Evolutionary conservation across 2,113 vertebrate species (phyloP).

Genomic region (Felis chaus): DNA sequence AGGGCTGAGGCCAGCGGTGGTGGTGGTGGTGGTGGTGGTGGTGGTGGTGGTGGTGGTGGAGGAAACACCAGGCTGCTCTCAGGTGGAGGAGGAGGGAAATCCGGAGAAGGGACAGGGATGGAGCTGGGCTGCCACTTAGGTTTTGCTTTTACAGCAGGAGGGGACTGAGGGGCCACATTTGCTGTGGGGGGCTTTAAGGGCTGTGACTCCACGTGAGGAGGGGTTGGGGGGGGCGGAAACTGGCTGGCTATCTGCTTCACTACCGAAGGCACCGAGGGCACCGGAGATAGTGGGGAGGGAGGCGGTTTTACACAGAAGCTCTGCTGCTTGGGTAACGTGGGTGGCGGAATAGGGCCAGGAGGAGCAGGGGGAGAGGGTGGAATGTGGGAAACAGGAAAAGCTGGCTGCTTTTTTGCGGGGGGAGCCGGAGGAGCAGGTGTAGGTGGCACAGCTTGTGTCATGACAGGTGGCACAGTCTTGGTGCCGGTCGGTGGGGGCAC

Average conservation of each 20-base stretch:
- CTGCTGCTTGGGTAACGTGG: constrained; percentile 93
- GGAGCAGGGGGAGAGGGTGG: constrained; percentile 69
- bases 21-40: not conserved
- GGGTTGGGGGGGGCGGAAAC: constrained; percentile 88
- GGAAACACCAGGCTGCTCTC: constrained; percentile 92
- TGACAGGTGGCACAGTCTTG: constrained; percentile 80
- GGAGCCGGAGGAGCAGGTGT: constrained; percentile 83
- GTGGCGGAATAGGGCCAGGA: constrained; percentile 87
- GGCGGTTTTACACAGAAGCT: constrained; percentile 87
- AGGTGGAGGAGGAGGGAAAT: constrained; percentile 93
- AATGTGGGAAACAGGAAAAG: constrained; percentile 85
- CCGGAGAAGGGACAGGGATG: constrained; percentile 89
- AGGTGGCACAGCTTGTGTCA: constrained; percentile 71
- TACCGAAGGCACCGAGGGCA: constrained; percentile 83
- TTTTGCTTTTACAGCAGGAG: constrained; percentile 95
- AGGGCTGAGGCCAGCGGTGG: not conserved
- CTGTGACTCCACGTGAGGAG: constrained; percentile 80
- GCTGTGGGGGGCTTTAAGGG: constrained; percentile 81
- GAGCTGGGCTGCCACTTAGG: constrained; percentile 94
- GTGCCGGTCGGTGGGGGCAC: constrained; percentile 81
- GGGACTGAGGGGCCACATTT: constrained; percentile 87
- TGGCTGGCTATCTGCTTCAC: constrained; percentile 94
- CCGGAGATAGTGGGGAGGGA: constrained; percentile 84
- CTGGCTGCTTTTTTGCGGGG: constrained; percentile 90
- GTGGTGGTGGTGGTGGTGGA: not conserved